Conservation (phyloP, 2,113 vertebrate genomes). For the Antigone vipio region DNA sequence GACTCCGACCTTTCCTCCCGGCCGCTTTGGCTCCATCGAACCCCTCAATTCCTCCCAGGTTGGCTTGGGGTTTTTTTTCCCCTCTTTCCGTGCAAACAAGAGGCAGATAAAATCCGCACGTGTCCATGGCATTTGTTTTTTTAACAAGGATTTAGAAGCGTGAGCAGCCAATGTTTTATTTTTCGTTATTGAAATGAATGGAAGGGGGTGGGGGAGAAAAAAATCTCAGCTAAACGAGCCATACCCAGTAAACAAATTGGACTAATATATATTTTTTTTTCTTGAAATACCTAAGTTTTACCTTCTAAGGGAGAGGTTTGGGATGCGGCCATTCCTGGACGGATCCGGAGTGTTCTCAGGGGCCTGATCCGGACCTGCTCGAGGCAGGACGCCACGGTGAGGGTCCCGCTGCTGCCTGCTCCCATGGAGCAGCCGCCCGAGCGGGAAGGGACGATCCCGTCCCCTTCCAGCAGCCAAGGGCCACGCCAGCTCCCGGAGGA, state of each 20-base stretch:
- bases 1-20: fast-evolving
- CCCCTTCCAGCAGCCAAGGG: neutral
- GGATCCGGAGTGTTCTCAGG: neutral
- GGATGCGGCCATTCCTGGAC: neutral
- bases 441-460: neutral
- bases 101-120: neutral
- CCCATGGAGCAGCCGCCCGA: neutral
- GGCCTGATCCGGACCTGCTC: neutral
- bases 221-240: fast-evolving
- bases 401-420: neutral
- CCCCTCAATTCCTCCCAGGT: neutral
- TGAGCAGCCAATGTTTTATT: neutral
- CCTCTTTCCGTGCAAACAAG: neutral
- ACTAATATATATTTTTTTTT: neutral
- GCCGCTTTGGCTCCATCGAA: fast-evolving
- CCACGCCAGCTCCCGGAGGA: fast-evolving
- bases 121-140: neutral
- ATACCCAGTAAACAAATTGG: neutral
- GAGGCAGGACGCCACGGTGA: neutral
- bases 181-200: neutral
- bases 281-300: neutral
- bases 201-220: neutral
- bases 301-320: neutral
- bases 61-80: neutral
- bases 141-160: fast-evolving